These are phyloP conservation scores for Hedya salicella DNA, from an alignment of 2,888 invertebrate genomes.

Conservation along the genomic window DNA sequence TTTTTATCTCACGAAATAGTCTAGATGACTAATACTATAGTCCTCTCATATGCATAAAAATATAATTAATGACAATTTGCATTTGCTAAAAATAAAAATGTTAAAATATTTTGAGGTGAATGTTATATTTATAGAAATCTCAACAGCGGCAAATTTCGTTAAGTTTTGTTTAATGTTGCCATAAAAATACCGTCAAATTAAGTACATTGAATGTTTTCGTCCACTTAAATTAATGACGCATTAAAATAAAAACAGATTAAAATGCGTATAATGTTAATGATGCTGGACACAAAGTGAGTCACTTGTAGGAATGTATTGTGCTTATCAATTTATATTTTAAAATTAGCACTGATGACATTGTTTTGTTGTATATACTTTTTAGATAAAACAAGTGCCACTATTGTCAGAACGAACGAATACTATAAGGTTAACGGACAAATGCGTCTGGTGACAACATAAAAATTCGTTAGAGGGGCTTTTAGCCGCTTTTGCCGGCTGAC, in stretches of 20 bases:
- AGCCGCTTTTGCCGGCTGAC: too few relatives aligned
- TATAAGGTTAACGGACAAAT: too few relatives aligned
- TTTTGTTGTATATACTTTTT: neutral
- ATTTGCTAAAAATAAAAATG: too few relatives aligned
- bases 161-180: slow-evolving; percentile 12
- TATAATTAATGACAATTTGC: too few relatives aligned
- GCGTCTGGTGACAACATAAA: too few relatives aligned
- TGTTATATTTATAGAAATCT: slow-evolving; percentile 8
- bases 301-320: slow-evolving; percentile 31
- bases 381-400: neutral
- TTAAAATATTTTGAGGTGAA: too few relatives aligned
- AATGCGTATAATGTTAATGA: slow-evolving; percentile 27
- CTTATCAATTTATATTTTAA: neutral
- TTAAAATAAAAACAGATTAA: slow-evolving; percentile 23
- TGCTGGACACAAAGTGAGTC: slow-evolving; percentile 37
- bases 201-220: slow-evolving; percentile 30
- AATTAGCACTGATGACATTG: neutral
- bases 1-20: too few relatives aligned
- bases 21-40: too few relatives aligned
- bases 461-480: too few relatives aligned
- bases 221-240: slow-evolving; percentile 33
- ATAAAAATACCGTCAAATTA: slow-evolving; percentile 21
- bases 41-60: too few relatives aligned
- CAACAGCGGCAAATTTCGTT: slow-evolving; percentile 6
- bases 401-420: too few relatives aligned